phyloP scores from a whole-genome alignment of 2,113 vertebrate genomes.

The Stercorarius parasiticus region DNA sequence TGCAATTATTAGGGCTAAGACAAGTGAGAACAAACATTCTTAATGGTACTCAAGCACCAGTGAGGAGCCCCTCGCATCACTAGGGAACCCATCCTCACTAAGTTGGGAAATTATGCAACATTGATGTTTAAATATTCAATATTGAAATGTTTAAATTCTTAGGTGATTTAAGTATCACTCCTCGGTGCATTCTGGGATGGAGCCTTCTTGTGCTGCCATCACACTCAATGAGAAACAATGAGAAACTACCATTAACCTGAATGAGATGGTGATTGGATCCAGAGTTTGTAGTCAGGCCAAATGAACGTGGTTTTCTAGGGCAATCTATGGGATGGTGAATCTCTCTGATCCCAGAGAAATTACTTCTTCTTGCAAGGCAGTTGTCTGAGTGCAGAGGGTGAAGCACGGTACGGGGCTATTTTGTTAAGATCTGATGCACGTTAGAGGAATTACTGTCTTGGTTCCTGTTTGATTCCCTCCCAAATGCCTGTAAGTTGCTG shows the following conservation, averaged over 20 bases:
- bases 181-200: background rate
- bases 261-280: background rate
- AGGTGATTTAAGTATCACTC: background rate
- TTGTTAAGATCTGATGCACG: background rate
- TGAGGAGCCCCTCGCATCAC: background rate
- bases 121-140: background rate
- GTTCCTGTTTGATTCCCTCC: conserved; percentile 24
- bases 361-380: background rate
- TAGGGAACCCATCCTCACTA: background rate
- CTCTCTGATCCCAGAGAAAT: background rate
- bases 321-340: background rate
- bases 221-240: background rate
- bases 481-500: conserved; percentile 10
- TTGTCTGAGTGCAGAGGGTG: background rate
- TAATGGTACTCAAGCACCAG: background rate
- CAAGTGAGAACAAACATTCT: background rate
- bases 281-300: background rate
- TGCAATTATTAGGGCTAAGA: background rate
- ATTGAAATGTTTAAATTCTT: background rate
- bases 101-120: background rate
- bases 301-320: background rate
- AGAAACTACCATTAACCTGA: background rate
- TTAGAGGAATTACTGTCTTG: background rate
- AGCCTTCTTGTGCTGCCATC: background rate
- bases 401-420: background rate